Base-by-base conservation (phyloP, 2,797 vertebrate species). In the Threskiornis aethiopicus region DNA sequence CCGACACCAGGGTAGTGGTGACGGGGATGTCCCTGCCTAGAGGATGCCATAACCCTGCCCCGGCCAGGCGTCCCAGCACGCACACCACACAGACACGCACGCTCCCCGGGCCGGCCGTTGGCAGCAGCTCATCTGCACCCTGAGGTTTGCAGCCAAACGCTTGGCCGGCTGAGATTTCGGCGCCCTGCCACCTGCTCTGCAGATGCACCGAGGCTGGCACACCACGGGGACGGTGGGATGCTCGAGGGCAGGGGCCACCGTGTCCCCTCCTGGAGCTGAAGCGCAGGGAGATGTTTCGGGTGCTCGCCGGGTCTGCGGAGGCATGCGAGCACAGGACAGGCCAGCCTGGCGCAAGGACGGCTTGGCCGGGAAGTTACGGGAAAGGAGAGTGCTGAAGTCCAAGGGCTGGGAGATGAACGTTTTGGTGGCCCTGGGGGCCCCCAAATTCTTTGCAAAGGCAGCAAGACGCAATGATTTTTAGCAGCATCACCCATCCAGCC, bases 311-410 rank as follows among this genome's bases (percentile, higher is more conserved):
- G 28, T 25, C 25, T 54, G 69, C 42, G 61, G 66, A 66, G 20
- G 18, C 0, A 0, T 4, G 21, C 3, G 19, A 76, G 72, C 0
- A 0, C 33, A 29, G 61, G 64, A 11, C 13, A 4, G 6, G 46
- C 20, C 7, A 8, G 67, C 19, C 8, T 26, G 64, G 37, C 8
- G 2, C 10, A 25, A 59, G 66, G 79, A 57, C 2, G 6, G 15
- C 52, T 75, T 25, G 14, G 42, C 26, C 0, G 2, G 55, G 31
- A 77, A 81, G 13, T 29, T 64, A 54, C 19, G 58, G 46, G 52
- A 46, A n/a, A 58, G 41, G 31, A 47, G 7, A 4, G 9, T 0
- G 2, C n/a, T 52, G 44, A 88, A 2, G 3, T 14, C 44, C 83
- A 37, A 59, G 29, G 44, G 16, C 37, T 80, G 44, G 19, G 41